phyloP scores from a whole-genome alignment of 2,888 invertebrate genomes.

The Alsophila aescularia region DNA sequence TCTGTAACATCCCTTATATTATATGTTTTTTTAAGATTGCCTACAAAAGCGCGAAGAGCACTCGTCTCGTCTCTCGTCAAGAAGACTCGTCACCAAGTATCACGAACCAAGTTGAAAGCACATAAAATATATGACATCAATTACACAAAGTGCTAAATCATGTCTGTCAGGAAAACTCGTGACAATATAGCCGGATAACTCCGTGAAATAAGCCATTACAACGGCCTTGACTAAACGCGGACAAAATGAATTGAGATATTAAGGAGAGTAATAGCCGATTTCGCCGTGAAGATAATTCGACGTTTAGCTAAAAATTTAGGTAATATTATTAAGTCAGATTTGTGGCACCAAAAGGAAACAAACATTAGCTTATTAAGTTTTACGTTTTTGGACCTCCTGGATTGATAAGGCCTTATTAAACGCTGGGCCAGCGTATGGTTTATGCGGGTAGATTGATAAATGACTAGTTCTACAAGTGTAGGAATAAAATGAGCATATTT shows the following conservation, averaged over 20 bases:
- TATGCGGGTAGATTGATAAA: too few relatives aligned
- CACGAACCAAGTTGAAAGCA: slow-evolving; percentile 27
- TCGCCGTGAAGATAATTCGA: slow-evolving; percentile 32
- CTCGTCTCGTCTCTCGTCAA: too few relatives aligned
- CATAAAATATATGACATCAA: slow-evolving; percentile 46
- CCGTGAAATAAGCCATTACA: slow-evolving; percentile 47
- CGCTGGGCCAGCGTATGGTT: too few relatives aligned
- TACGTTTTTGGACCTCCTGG: too few relatives aligned
- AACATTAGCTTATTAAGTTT: too few relatives aligned
- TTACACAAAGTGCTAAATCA: slow-evolving; percentile 70
- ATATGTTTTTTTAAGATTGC: too few relatives aligned
- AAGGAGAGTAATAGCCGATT: slow-evolving; percentile 40
- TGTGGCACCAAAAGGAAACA: too few relatives aligned
- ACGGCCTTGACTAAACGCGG: slow-evolving; percentile 39
- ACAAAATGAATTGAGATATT: slow-evolving; percentile 44
- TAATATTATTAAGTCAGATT: not conserved
- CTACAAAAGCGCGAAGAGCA: too few relatives aligned
- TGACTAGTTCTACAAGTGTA: too few relatives aligned
- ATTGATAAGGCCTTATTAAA: too few relatives aligned
- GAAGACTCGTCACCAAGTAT: slow-evolving; percentile 5
- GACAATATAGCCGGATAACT: slow-evolving; percentile 49
- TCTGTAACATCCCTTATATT: too few relatives aligned
- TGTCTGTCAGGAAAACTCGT: slow-evolving; percentile 58
- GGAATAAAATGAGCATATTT: too few relatives aligned
- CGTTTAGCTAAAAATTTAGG: slow-evolving; percentile 21